Evolutionary conservation across 2,113 vertebrate species (phyloP).

Genomic region (Condylura cristata): DNA sequence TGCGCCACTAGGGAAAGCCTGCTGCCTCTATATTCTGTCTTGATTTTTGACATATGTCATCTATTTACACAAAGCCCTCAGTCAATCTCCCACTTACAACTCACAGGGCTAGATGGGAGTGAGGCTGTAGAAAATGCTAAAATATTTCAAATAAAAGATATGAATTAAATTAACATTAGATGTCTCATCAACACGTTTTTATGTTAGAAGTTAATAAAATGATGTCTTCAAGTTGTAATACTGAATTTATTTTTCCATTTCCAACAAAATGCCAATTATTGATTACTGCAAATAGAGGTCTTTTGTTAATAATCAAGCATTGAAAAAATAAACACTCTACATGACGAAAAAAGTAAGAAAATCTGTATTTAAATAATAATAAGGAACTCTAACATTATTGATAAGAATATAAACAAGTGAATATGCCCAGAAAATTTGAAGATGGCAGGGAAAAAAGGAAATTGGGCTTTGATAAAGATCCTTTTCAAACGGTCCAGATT

Average conservation of each 20-base stretch:
- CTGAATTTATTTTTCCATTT: neutral
- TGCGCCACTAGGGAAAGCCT: no score
- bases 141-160: conserved; percentile 10
- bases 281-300: neutral
- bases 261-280: neutral
- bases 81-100: neutral
- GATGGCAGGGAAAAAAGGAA: neutral
- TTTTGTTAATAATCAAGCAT: neutral
- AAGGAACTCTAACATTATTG: neutral
- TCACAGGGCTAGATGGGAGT: no score
- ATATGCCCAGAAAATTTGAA: neutral
- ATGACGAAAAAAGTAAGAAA: neutral
- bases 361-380: neutral
- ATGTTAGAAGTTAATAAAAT: neutral
- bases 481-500: neutral
- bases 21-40: neutral
- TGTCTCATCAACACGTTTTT: neutral
- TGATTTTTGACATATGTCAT: neutral
- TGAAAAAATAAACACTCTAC: neutral
- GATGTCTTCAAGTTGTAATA: neutral
- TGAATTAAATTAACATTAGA: neutral
- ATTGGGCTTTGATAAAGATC: neutral
- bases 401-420: neutral
- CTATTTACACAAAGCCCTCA: neutral
- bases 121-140: neutral